phyloP scores from a whole-genome alignment of 2,113 vertebrate genomes.

The Oenanthe melanoleuca region DNA sequence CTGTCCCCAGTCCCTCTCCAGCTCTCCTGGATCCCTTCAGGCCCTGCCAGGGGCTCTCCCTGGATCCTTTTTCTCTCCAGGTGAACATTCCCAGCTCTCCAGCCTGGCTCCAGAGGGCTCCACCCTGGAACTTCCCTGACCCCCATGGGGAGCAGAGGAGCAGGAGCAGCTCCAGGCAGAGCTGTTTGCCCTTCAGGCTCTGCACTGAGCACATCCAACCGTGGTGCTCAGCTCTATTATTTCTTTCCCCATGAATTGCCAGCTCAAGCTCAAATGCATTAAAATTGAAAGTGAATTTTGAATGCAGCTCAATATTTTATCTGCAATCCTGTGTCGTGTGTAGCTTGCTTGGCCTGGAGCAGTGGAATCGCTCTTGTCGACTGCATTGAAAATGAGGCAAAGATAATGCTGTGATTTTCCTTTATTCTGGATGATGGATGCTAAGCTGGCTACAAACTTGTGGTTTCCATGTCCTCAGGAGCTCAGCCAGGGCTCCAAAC shows the following conservation, averaged over 20 bases:
- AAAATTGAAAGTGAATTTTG: neutral
- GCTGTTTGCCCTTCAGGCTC: neutral
- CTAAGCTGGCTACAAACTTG: neutral
- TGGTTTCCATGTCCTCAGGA: neutral
- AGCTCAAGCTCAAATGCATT: neutral
- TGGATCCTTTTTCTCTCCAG: neutral
- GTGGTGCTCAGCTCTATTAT: neutral
- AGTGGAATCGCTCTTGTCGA: neutral
- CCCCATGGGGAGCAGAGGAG: fast-evolving
- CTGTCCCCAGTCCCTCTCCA: neutral
- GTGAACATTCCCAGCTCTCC: neutral
- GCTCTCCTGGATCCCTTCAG: neutral
- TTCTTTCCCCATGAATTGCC: neutral
- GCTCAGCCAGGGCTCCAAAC: neutral
- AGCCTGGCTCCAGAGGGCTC: neutral
- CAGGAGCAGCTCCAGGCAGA: neutral
- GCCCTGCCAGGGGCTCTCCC: neutral
- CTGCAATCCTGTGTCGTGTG: neutral
- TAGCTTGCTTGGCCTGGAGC: neutral
- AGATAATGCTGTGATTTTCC: neutral
- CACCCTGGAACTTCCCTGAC: neutral
- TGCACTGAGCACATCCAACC: neutral
- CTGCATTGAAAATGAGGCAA: neutral
- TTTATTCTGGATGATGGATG: neutral
- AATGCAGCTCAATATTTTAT: slow-evolving; percentile 8